Evolutionary conservation across 2,797 vertebrate species (phyloP).

Genomic region (Brotula barbata): DNA sequence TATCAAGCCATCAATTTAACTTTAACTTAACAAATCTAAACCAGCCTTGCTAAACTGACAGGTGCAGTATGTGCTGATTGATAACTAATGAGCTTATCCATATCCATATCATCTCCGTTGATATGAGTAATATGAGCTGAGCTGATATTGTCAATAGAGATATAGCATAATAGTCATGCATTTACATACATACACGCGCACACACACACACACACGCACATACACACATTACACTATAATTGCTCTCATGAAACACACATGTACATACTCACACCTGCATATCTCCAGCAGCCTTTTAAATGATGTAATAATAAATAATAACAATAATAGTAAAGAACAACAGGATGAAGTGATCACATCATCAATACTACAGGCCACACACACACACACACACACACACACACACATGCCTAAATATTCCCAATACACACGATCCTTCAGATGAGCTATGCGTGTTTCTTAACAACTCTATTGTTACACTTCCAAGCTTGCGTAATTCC

Average conservation of each 20-base stretch:
- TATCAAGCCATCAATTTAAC: no score
- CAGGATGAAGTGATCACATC: no score
- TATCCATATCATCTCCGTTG: no score
- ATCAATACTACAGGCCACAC: no score
- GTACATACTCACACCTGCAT: neutral
- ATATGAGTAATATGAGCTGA: constrained; percentile 21
- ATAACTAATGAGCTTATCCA: no score
- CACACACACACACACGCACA: neutral
- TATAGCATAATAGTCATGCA: constrained; percentile 12
- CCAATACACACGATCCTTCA: constrained; percentile 22
- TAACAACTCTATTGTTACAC: constrained; percentile 38
- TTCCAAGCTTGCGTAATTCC: constrained; percentile 40
- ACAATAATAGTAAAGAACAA: no score
- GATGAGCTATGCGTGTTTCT: constrained; percentile 33
- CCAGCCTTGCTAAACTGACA: no score
- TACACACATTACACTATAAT: neutral
- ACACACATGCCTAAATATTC: neutral
- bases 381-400: constrained; percentile 7
- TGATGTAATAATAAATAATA: no score
- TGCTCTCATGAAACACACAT: neutral
- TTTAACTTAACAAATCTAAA: no score
- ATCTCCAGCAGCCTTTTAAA: neutral
- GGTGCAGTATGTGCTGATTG: no score
- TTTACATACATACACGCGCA: constrained; percentile 4
- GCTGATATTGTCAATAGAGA: neutral